These are phyloP conservation scores for Loxodonta africana DNA, from an alignment of 2,113 vertebrate genomes.

Conservation along the genomic window DNA sequence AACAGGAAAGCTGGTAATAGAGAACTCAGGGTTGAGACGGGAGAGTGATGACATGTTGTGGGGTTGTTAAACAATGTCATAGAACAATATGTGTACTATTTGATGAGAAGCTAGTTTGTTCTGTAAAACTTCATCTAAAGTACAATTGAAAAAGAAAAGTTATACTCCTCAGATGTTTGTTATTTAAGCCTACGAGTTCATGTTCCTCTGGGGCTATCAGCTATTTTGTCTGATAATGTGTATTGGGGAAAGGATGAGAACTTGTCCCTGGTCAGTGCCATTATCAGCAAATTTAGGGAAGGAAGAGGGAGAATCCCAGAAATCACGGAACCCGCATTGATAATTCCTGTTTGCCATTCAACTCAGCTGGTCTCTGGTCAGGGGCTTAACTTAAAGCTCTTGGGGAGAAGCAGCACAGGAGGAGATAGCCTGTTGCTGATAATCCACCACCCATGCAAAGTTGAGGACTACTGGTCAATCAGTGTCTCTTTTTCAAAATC, in stretches of 20 bases:
- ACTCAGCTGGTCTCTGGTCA: background rate
- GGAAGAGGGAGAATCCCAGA: background rate
- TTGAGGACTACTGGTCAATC: background rate
- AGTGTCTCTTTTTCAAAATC: background rate
- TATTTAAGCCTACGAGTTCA: background rate
- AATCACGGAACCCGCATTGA: background rate
- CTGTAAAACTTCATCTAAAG: too few relatives aligned
- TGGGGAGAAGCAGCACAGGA: background rate
- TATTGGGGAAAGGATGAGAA: background rate
- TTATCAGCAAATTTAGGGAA: background rate
- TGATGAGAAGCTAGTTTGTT: too few relatives aligned
- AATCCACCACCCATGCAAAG: background rate
- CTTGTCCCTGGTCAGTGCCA: background rate
- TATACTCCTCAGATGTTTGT: background rate
- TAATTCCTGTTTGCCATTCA: background rate
- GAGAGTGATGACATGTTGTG: too few relatives aligned
- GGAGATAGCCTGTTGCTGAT: background rate
- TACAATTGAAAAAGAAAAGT: background rate
- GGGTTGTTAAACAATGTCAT: too few relatives aligned
- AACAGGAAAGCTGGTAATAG: too few relatives aligned
- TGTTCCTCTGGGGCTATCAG: background rate
- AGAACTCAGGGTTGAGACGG: too few relatives aligned
- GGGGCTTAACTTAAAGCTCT: background rate
- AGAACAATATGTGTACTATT: too few relatives aligned
- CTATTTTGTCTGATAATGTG: background rate